These are phyloP conservation scores for Fopius arisanus DNA, from an alignment of 1,140 invertebrate genomes.

Conservation along the genomic window DNA sequence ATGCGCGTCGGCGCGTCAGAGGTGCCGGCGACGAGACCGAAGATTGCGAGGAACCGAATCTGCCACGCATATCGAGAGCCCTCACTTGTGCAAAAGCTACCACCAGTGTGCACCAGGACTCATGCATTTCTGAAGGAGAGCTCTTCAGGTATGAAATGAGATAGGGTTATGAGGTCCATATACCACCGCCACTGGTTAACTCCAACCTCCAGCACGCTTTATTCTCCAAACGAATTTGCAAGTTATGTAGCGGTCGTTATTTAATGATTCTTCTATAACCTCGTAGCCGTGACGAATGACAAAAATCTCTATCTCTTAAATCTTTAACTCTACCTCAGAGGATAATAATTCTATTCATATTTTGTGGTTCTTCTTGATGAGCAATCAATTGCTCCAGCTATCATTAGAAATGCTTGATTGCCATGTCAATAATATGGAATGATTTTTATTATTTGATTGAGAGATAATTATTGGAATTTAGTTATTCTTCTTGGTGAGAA, in stretches of 20 bases:
- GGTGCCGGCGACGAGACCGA: slow-evolving; percentile 35
- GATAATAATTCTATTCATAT: slow-evolving; percentile 18
- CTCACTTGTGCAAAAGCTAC: slow-evolving; percentile 27
- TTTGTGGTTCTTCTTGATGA: slow-evolving; percentile 40
- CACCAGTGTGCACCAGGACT: slow-evolving; percentile 30
- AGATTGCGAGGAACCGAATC: slow-evolving; percentile 62
- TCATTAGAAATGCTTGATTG: too few species aligned
- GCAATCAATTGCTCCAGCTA: too few species aligned
- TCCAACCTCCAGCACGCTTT: background rate
- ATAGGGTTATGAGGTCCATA: slow-evolving; percentile 55
- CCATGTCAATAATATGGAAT: too few species aligned
- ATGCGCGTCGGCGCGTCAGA: slow-evolving; percentile 49
- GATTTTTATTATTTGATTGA: slow-evolving; percentile 25
- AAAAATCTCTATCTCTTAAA: slow-evolving; percentile 18
- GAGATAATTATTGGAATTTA: slow-evolving; percentile 23
- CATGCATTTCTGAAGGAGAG: slow-evolving; percentile 11
- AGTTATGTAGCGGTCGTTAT: slow-evolving; percentile 50
- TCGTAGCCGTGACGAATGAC: slow-evolving; percentile 24
- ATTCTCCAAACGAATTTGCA: slow-evolving; percentile 53
- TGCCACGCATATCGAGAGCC: slow-evolving; percentile 57
- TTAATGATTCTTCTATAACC: slow-evolving; percentile 27
- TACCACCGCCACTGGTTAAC: slow-evolving; percentile 36
- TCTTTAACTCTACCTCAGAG: background rate
- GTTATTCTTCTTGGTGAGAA: slow-evolving; percentile 51
- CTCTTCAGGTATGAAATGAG: slow-evolving; percentile 59